Evolutionary conservation across 2,888 invertebrate genomes (phyloP), one percentile per base, ranked within the genome.

Genomic region (Drosophila nigricruria): DNA sequence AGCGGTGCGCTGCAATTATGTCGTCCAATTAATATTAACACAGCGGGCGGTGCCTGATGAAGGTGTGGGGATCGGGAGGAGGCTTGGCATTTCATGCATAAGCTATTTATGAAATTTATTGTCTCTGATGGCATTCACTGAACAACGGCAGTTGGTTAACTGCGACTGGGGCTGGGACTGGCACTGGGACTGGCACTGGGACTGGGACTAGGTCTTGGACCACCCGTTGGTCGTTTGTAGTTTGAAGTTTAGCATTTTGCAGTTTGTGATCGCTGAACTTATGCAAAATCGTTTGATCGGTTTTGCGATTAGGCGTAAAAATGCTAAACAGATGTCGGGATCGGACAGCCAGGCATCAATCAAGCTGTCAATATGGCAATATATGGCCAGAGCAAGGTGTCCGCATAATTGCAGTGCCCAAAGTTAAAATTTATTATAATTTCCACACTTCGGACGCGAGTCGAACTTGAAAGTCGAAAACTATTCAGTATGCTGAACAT

Each of bases 1-100:
- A 86, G 80, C 91, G 89, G 82, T 85, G 90, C 88, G 81, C 85
- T 90, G 88, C 91, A 91, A 91, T 91, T 91, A 91, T 91, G 91
- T 91, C 91, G 91, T 91, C 91, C 91, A 91, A 91, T 91, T 91
- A 91, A 91, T 91, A 91, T 89, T 90, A 87, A 83, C 90, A 85
- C 86, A 87, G 86, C 89, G 84, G 89, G 89, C 77, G 84, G 89
- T 66, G 72, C 71, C 69, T 50, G 66, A 36, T 43, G 18, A 50
- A 65, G 62, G 45, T 49, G 49, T 43, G 63, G 40, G 59, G 68
- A 40, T 8, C 43, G 42, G 23, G 16, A 12, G 36, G 52, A 32
- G 38, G 27, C 1, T 27, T 40, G 62, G 79, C 70, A 88, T 75
- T 79, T 88, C 81, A 82, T 85, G 88, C 86, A 86, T 69, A 86